These are phyloP conservation scores for Julus scandinavius DNA, from an alignment of 2,888 invertebrate species.

Conservation along the genomic window DNA sequence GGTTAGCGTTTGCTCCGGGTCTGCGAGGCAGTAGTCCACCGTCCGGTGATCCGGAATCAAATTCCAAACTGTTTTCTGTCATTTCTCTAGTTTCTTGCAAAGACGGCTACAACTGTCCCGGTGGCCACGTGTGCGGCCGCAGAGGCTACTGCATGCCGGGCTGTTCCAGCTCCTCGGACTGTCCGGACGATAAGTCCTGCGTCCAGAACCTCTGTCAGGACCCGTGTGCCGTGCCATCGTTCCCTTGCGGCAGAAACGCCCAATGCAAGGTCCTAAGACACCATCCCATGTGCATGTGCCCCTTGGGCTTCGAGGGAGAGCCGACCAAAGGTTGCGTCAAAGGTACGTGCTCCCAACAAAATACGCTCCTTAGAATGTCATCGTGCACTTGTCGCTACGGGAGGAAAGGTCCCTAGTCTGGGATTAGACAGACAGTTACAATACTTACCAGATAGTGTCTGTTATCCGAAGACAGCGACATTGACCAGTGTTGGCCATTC, in stretches of 20 bases:
- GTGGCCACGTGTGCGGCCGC: slow-evolving; percentile 62
- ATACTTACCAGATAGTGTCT: too few species aligned
- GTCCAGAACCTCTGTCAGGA: slow-evolving; percentile 71
- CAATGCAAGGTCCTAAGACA: slow-evolving; percentile 79
- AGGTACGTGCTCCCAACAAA: slow-evolving; percentile 48
- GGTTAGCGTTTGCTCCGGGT: neutral
- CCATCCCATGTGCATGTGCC: slow-evolving; percentile 85
- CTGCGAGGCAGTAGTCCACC: too few species aligned
- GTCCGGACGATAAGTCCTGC: slow-evolving; percentile 59
- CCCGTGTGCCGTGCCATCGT: slow-evolving; percentile 66
- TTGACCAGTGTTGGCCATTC: too few species aligned
- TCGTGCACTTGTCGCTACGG: too few species aligned
- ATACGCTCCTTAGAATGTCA: too few species aligned
- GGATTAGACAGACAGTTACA: too few species aligned
- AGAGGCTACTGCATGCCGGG: slow-evolving; percentile 72
- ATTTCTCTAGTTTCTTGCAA: slow-evolving; percentile 51
- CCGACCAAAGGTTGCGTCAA: slow-evolving; percentile 60
- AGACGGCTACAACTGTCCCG: slow-evolving; percentile 74
- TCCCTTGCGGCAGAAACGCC: slow-evolving; percentile 82
- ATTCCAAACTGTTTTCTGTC: too few species aligned
- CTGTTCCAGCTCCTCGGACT: slow-evolving; percentile 59
- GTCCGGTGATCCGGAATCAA: too few species aligned
- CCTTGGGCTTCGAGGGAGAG: slow-evolving; percentile 86
- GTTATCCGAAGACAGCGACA: too few species aligned
- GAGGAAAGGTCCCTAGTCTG: too few species aligned